These are phyloP conservation scores for Ptychochromis oligacanthus DNA, from an alignment of 2,113 vertebrate species.

Conservation along the genomic window DNA sequence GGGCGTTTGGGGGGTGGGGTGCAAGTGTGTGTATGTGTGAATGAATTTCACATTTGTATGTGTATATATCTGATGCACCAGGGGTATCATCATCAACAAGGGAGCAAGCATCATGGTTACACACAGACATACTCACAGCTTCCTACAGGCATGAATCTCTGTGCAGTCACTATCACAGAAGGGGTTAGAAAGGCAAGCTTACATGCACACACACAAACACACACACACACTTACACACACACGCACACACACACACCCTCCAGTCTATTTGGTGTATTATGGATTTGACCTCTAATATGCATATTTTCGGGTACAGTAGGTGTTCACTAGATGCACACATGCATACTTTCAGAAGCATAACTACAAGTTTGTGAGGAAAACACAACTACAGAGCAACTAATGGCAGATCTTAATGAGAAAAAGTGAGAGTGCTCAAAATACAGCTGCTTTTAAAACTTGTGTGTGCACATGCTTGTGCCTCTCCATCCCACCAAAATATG, in stretches of 20 bases:
- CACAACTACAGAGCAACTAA: slow-evolving; percentile 10
- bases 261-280: slow-evolving; percentile 39
- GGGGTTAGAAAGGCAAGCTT: background rate
- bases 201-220: too few species aligned
- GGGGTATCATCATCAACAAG: slow-evolving; percentile 42
- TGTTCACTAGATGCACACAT: slow-evolving; percentile 38
- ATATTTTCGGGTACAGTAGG: slow-evolving; percentile 35
- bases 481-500: background rate
- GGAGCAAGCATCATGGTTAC: background rate
- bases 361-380: slow-evolving; percentile 1
- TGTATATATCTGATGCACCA: slow-evolving; percentile 42
- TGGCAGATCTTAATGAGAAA: slow-evolving; percentile 6
- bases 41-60: background rate
- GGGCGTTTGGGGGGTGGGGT: background rate
- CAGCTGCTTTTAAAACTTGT: background rate
- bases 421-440: slow-evolving; percentile 22
- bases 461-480: background rate
- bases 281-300: slow-evolving; percentile 67
- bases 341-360: background rate
- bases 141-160: slow-evolving; percentile 38
- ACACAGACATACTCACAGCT: background rate
- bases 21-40: background rate
- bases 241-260: slow-evolving; percentile 22
- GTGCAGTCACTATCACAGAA: slow-evolving; percentile 31
- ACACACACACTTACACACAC: background rate